Evolutionary conservation across 2,888 invertebrate species (phyloP), one percentile per base, ranked within the genome.

Genomic region (Gonocerus acuteangulatus): DNA sequence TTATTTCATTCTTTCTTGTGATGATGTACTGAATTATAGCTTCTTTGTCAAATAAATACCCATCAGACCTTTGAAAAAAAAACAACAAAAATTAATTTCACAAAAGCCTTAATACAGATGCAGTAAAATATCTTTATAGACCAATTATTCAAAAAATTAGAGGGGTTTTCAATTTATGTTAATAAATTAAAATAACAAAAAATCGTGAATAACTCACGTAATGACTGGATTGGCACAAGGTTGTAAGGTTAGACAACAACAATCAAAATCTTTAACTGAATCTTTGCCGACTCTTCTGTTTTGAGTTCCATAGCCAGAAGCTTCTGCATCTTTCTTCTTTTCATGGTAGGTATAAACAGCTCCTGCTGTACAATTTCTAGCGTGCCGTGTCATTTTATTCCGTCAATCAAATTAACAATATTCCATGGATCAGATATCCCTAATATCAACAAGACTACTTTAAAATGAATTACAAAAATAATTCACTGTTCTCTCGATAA

Each of bases 271-370:
- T 75, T 92, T 89, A 2, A 95, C 84, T 0, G 94, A 92, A 77
- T 95, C 95, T 73, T 94, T 97, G 2, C 95, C 94, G 52, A 97
- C 82, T 70, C 97, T 79, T 73, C 86, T 86, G 49, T 80, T 82
- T 73, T 86, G 86, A 32, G 89, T 89, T 1, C 90, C 96, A 74
- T 95, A 99, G 6, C 97, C 97, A 13, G 95, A 95, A 7, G 89
- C 86, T 44, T 87, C 84, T 1, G 95, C 93, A 73, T 99, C 97
- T 73, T 94, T 94, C 74, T 94, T 89, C 76, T 95, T 92, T 73
- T 99, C 99, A 70, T 95, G 92, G 71, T 99, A 97, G 0, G 97
- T 95, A 73, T 99, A 99, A 9, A 97, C 96, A 7, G 96, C 92
- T 61, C 95, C 94, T 1, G 99, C 97, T 1, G 99, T 99, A 71